phyloP scores from a whole-genome alignment of 2,888 invertebrate species.

The Odontomyia ornata region DNA sequence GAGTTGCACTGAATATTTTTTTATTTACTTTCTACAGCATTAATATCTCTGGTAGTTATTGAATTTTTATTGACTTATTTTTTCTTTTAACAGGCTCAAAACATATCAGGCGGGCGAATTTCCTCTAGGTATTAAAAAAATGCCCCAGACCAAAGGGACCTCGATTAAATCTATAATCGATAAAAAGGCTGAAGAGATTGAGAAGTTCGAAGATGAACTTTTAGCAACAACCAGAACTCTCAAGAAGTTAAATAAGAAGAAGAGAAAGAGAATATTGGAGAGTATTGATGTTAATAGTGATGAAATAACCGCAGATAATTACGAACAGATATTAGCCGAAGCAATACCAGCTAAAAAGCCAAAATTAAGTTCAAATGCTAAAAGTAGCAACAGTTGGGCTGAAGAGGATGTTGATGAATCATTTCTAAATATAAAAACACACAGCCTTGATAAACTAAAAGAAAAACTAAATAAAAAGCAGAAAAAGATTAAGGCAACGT shows the following conservation, averaged over 20 bases:
- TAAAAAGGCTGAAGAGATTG: slow-evolving; percentile 62
- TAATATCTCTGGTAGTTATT: not conserved
- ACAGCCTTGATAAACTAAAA: slow-evolving; percentile 29
- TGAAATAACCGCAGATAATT: slow-evolving; percentile 59
- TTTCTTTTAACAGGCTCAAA: slow-evolving; percentile 66
- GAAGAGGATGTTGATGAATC: slow-evolving; percentile 30
- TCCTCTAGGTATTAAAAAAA: slow-evolving; percentile 71
- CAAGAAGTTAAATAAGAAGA: slow-evolving; percentile 65
- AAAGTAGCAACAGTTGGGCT: not conserved
- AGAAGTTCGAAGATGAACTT: slow-evolving; percentile 67
- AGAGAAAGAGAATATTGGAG: slow-evolving; percentile 59
- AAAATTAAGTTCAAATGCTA: not conserved
- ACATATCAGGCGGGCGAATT: slow-evolving; percentile 70
- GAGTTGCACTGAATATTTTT: too few species aligned
- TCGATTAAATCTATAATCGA: slow-evolving; percentile 56
- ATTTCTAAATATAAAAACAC: not conserved
- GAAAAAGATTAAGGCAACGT: not conserved
- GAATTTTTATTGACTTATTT: not conserved
- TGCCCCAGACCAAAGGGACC: slow-evolving; percentile 63
- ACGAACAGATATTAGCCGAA: slow-evolving; percentile 57
- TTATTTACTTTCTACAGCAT: slow-evolving; percentile 14
- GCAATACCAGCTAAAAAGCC: slow-evolving; percentile 53
- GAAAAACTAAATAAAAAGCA: slow-evolving; percentile 28
- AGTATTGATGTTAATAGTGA: slow-evolving; percentile 58
- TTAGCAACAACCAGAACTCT: slow-evolving; percentile 58